Percentiles rank a stretch among this genome's conserved stretches.
phyloP scores from a whole-genome alignment of 1,140 invertebrate genomes.

The Pachypsylla venusta region DNA sequence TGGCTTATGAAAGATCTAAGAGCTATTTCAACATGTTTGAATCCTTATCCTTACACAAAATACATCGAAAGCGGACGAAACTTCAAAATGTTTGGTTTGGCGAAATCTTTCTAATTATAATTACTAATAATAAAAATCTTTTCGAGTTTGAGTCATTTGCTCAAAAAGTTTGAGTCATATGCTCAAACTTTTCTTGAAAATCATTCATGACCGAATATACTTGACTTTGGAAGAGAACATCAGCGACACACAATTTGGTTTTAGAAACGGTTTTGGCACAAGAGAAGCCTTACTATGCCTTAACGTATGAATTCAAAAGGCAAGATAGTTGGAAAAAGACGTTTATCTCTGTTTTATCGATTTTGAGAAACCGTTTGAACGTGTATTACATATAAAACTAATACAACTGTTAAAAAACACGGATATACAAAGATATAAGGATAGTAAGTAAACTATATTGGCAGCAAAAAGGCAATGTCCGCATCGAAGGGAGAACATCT shows the following conservation, averaged over 20 bases:
- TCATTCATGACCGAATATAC: conserved; percentile 20
- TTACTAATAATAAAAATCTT: too few relatives aligned
- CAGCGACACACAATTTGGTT: conserved; percentile 21
- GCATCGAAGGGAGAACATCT: neutral
- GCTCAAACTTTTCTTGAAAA: neutral
- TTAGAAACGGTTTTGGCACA: conserved; percentile 20
- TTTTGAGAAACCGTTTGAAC: conserved; percentile 11
- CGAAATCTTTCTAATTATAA: too few relatives aligned
- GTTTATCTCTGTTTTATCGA: too few relatives aligned
- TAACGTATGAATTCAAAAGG: conserved; percentile 14
- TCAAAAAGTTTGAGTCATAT: too few relatives aligned
- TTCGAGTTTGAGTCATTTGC: too few relatives aligned
- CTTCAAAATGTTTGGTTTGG: too few relatives aligned
- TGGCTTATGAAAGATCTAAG: too few relatives aligned
- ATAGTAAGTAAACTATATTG: neutral
- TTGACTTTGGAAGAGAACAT: conserved; percentile 11
- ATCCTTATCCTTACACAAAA: too few relatives aligned
- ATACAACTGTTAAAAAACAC: conserved; percentile 2
- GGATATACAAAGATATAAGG: neutral
- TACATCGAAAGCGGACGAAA: too few relatives aligned
- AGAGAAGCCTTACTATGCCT: conserved; percentile 21
- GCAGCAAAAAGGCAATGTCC: conserved; percentile 2
- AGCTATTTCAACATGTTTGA: too few relatives aligned
- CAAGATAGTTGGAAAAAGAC: neutral
- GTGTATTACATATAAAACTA: conserved; percentile 7